Conservation (phyloP, 2,113 vertebrate genomes). For the Xenopus borealis region DNA sequence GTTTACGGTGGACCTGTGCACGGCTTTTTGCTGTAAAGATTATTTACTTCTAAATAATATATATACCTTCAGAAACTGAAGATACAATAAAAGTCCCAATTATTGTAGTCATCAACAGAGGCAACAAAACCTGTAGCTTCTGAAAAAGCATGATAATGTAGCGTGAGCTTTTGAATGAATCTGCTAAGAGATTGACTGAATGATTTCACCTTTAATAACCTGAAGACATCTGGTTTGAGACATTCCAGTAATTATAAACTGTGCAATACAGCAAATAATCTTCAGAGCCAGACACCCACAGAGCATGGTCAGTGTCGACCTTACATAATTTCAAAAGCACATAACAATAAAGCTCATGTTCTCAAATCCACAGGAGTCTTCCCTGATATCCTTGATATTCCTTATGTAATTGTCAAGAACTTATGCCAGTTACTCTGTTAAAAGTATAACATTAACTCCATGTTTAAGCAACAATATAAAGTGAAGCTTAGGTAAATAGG, state of each 20-base stretch:
- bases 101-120: no score
- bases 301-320: constrained; percentile 16
- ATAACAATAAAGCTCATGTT: constrained; percentile 18
- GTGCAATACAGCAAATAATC: constrained; percentile 40
- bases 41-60: no score
- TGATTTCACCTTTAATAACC: constrained; percentile 44
- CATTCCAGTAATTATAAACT: constrained; percentile 38
- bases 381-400: background rate
- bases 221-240: constrained; percentile 35
- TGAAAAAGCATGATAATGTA: constrained; percentile 3
- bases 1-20: no score
- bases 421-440: background rate
- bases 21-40: no score
- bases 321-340: constrained; percentile 32
- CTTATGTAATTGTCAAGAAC: background rate
- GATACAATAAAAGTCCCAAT: no score
- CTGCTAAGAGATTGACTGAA: constrained; percentile 31
- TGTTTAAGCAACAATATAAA: no score
- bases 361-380: background rate
- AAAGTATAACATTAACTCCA: no score
- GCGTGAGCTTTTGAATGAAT: constrained; percentile 32
- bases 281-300: constrained; percentile 35
- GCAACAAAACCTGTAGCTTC: no score
- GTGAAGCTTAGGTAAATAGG: no score
- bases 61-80: no score